Percentiles rank a stretch among this genome's conserved stretches.
Conservation (phyloP, 92 coral and sea anemone genomes). For the Blastomussa wellsi region DNA sequence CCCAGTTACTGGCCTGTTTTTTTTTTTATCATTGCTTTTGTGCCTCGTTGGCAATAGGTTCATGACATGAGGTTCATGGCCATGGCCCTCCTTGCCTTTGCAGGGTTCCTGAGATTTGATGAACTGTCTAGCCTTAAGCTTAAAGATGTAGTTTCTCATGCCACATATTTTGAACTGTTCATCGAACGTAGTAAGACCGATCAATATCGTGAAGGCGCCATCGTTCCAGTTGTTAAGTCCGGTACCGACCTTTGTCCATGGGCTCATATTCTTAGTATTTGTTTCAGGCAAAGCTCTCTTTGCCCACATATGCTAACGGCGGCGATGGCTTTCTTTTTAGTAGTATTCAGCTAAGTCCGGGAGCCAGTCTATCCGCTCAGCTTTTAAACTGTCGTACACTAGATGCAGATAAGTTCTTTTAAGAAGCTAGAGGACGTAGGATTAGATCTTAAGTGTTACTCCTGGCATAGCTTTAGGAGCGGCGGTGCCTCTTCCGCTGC, state of each 20-base stretch:
- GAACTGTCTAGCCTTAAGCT: neutral
- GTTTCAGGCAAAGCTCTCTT: neutral
- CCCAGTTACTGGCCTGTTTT: neutral
- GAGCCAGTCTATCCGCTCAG: neutral
- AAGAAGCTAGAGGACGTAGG: constrained; percentile 1
- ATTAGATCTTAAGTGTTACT: neutral
- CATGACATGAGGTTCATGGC: constrained; percentile 6
- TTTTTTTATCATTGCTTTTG: neutral
- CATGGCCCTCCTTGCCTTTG: constrained; percentile 4
- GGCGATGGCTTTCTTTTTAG: neutral
- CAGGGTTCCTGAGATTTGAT: constrained; percentile 1
- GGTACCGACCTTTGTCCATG: neutral
- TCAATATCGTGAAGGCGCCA: too few species aligned
- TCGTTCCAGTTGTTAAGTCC: neutral
- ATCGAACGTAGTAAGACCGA: constrained; percentile 1
- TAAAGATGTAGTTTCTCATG: constrained; percentile 8
- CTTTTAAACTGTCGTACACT: neutral
- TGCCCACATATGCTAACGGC: neutral
- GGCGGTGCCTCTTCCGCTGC: constrained; percentile 13
- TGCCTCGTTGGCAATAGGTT: neutral
- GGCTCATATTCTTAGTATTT: neutral
- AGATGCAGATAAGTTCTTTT: neutral
- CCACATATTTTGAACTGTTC: constrained; percentile 6
- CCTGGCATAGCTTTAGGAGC: constrained; percentile 19
- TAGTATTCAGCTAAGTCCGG: neutral